Percentiles rank a stretch among this genome's conserved stretches.
These are phyloP conservation scores for Prosapia bicincta DNA, from an alignment of 2,888 invertebrate genomes.

Conservation along the genomic window DNA sequence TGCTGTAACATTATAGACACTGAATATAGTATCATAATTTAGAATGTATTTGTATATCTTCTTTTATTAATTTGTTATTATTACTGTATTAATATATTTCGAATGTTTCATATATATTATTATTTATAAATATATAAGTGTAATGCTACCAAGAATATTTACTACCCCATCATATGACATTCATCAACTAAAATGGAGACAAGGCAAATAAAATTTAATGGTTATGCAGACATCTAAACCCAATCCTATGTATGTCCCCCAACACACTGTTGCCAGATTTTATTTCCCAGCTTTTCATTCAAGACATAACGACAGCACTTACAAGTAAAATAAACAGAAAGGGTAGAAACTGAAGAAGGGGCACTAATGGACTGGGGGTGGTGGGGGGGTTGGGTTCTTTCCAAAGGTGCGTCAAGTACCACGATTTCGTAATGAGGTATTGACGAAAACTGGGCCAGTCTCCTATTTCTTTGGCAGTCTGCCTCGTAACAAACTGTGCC, in stretches of 20 bases:
- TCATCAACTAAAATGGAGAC: neutral
- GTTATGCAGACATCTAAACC: neutral
- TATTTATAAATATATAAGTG: too few relatives aligned
- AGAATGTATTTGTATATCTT: too few relatives aligned
- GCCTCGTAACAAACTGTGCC: neutral
- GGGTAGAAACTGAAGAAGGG: neutral
- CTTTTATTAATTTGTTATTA: too few relatives aligned
- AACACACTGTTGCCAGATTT: neutral
- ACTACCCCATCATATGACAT: too few relatives aligned
- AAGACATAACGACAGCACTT: neutral
- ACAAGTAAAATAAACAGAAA: neutral
- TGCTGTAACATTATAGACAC: too few relatives aligned
- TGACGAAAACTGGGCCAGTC: neutral
- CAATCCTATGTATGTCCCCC: too few relatives aligned
- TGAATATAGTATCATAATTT: too few relatives aligned
- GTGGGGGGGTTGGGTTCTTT: neutral
- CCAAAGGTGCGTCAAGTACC: conserved; percentile 2
- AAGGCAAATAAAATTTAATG: neutral
- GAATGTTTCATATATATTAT: too few relatives aligned
- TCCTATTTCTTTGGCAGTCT: neutral
- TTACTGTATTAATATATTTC: too few relatives aligned
- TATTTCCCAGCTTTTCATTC: neutral
- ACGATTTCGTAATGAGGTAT: neutral
- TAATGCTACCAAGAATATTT: too few relatives aligned
- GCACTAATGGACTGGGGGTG: neutral